A percentile compares a stretch with the other conserved stretches of the same genome.
Evolutionary conservation across 2,797 vertebrate genomes (phyloP).

Genomic region (Acestrorhynchus altus): DNA sequence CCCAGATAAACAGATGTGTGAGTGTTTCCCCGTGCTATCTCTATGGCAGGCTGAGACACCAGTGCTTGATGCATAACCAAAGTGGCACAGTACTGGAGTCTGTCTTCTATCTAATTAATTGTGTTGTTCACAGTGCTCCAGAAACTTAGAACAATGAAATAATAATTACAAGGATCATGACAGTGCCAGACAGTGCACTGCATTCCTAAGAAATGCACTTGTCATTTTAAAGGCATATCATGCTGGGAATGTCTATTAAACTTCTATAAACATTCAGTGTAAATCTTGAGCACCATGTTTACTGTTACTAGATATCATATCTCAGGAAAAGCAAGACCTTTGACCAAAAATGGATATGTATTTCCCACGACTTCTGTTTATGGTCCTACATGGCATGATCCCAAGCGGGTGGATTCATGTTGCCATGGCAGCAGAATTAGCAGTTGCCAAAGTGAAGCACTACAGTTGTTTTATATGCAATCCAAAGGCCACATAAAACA

Average conservation of each 20-base stretch:
- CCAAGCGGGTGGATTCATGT: conserved; percentile 46
- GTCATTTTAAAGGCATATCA: conserved; percentile 6
- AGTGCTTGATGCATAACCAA: conserved; percentile 39
- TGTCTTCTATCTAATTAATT: conserved; percentile 21
- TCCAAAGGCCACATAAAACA: conserved; percentile 11
- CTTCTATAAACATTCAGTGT: not conserved
- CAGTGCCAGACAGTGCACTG: not conserved
- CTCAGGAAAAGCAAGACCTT: conserved; percentile 9
- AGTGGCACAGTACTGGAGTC: conserved; percentile 16
- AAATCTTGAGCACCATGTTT: not conserved
- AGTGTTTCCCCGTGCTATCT: conserved; percentile 39
- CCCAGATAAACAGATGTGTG: conserved; percentile 20
- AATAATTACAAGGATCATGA: conserved; percentile 31
- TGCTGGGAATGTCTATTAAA: not conserved
- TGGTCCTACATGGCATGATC: conserved; percentile 45
- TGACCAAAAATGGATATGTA: conserved; percentile 15
- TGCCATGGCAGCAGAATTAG: conserved; percentile 59
- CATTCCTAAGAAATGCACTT: conserved; percentile 4
- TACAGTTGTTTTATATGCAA: conserved; percentile 23
- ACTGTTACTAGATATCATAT: not conserved
- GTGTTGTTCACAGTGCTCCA: conserved; percentile 2
- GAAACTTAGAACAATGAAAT: conserved; percentile 10
- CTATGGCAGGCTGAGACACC: conserved; percentile 48
- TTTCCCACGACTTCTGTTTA: conserved; percentile 34
- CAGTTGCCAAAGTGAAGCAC: conserved; percentile 26